Evolutionary conservation across 1,140 invertebrate species (phyloP).

Genomic region (Panonychus citri): DNA sequence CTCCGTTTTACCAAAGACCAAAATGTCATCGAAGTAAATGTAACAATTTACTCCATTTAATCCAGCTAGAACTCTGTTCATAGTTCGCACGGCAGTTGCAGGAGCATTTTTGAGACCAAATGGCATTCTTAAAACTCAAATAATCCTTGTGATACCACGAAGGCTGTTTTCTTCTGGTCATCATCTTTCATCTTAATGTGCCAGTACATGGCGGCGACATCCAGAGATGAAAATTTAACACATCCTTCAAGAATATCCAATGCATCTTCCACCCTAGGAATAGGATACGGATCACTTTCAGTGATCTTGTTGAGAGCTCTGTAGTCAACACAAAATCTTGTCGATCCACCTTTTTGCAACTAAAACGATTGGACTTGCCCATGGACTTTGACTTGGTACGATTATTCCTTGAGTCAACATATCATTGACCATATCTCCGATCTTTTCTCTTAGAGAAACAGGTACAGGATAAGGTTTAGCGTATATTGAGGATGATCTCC

Average conservation of each 20-base stretch:
- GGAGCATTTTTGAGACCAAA: conserved; percentile 6
- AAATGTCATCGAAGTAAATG: conserved; percentile 9
- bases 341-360: conserved; percentile 8
- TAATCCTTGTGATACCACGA: not conserved
- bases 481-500: not conserved
- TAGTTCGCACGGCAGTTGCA: conserved; percentile 2
- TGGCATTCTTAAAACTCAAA: not conserved
- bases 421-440: conserved; percentile 12
- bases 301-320: conserved; percentile 9
- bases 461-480: not conserved
- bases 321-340: conserved; percentile 5
- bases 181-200: conserved; percentile 12
- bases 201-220: conserved; percentile 21
- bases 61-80: conserved; percentile 5
- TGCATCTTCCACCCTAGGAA: conserved; percentile 25
- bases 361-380: conserved; percentile 12
- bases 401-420: conserved; percentile 13
- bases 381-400: conserved; percentile 10
- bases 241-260: conserved; percentile 20
- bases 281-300: conserved; percentile 8
- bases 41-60: conserved; percentile 1
- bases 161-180: not conserved
- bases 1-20: conserved; percentile 5
- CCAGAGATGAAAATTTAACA: conserved; percentile 23
- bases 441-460: not conserved